Evolutionary conservation across 2,888 invertebrate genomes (phyloP), one percentile per base, ranked within the genome.

Genomic region (Boloria selene): DNA sequence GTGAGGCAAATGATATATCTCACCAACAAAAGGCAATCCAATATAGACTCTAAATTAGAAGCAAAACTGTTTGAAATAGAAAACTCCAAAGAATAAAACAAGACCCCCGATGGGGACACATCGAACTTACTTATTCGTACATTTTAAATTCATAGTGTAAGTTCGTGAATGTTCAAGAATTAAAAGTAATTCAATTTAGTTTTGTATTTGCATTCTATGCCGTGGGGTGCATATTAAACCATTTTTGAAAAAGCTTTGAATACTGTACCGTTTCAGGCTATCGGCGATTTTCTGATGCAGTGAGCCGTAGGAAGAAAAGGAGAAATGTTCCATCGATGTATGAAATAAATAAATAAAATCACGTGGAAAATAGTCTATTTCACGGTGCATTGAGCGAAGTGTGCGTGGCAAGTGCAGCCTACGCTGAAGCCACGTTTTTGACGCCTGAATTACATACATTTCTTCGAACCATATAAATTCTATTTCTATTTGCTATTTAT

Each of bases 281-380:
- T 47, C n/a, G 4, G 47, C 53, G 77, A 82, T 85, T 84, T 82
- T 82, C 79, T 79, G 71, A 82, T 77, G 82, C 81, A 82, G 70
- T 77, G 81, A 79, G 65, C 78, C 77, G 80, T 74, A 73, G 75
- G 73, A 84, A 80, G 79, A 86, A 85, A 78, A 38, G 31, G 10
- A 38, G 31, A 38, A 38, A 83, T 87, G 85, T 85, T 82, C 87
- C 87, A 87, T 87, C 84, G 84, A 75, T 79, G 85, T 87, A 88
- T 89, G 87, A 88, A 89, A 90, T 90, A 90, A 90, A 90, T 89
- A 90, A 90, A 90, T 90, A 91, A 90, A 89, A 87, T 89, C 90
- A 88, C 80, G 88, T 85, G 88, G 91, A 90, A 92, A 91, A 92
- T 90, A 90, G 91, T 87, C 91, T 90, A 92, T 92, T 92, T 92